phyloP scores from a whole-genome alignment of 2,113 vertebrate species.

The Mustela nigripes region DNA sequence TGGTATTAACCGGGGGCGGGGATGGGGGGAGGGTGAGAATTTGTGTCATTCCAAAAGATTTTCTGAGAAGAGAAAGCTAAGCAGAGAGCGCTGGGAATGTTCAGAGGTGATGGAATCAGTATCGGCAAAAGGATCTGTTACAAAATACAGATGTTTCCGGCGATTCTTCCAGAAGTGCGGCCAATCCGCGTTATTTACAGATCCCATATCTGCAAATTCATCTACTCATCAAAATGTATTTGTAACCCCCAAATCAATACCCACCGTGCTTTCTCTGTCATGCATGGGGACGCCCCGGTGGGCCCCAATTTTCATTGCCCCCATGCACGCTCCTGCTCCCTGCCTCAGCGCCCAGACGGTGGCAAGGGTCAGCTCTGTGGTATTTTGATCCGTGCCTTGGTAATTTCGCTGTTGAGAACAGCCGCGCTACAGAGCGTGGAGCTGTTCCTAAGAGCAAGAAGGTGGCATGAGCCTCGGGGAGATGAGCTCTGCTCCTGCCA shows the following conservation, averaged over 20 bases:
- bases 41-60: background rate
- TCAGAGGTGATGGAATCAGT: background rate
- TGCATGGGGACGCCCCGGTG: accelerated
- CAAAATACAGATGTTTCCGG: background rate
- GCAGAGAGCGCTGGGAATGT: background rate
- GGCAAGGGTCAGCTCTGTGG: accelerated
- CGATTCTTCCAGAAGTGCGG: background rate
- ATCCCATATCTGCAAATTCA: background rate
- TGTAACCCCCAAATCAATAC: background rate
- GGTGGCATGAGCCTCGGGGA: accelerated
- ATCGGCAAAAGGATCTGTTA: background rate
- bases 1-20: too few species aligned
- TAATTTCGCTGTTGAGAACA: background rate
- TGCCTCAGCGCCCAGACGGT: background rate
- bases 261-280: background rate
- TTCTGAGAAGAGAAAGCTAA: background rate
- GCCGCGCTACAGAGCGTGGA: accelerated
- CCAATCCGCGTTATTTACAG: background rate
- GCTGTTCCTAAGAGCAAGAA: background rate
- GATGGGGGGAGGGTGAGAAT: background rate
- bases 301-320: background rate
- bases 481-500: background rate
- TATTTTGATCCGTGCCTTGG: accelerated
- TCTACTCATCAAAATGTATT: background rate
- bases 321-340: background rate